A percentile compares a stretch with the other conserved stretches of the same genome.
Evolutionary conservation across 2,797 vertebrate genomes (phyloP).

Genomic region (Myotis daubentonii): DNA sequence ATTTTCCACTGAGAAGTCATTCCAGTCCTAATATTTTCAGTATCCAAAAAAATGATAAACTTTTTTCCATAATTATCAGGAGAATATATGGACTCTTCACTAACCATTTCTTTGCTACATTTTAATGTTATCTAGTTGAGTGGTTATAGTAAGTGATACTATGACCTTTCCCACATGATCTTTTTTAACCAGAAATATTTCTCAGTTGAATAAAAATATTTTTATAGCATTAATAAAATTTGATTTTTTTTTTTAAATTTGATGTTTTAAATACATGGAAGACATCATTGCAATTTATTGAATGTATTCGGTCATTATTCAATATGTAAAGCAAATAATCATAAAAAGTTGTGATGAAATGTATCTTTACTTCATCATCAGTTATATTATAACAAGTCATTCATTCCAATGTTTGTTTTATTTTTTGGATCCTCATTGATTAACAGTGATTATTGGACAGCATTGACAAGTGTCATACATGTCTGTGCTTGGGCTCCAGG

Average conservation of each 20-base stretch:
- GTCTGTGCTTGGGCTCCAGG: not conserved
- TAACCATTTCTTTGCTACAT: not conserved
- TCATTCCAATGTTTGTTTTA: not conserved
- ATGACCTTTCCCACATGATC: not conserved
- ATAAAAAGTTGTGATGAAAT: not conserved
- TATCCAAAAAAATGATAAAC: not conserved
- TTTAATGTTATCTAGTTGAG: not conserved
- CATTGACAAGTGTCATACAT: not conserved
- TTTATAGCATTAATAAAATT: not conserved
- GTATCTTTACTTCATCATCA: not conserved
- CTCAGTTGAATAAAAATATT: not conserved
- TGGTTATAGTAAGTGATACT: not conserved
- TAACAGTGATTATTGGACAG: not conserved
- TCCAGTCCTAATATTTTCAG: conserved; percentile 56
- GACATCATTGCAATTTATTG: not conserved
- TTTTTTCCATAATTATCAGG: conserved; percentile 57
- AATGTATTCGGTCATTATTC: not conserved
- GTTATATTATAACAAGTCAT: not conserved
- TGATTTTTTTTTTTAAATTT: not conserved
- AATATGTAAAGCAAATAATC: not conserved
- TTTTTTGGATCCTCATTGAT: not conserved
- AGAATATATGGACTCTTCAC: not conserved
- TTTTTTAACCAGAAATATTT: not conserved
- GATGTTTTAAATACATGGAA: not conserved
- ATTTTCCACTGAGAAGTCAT: conserved; percentile 74